Evolutionary conservation across 2,113 vertebrate genomes (phyloP).

Genomic region (Uropsilus gracilis): DNA sequence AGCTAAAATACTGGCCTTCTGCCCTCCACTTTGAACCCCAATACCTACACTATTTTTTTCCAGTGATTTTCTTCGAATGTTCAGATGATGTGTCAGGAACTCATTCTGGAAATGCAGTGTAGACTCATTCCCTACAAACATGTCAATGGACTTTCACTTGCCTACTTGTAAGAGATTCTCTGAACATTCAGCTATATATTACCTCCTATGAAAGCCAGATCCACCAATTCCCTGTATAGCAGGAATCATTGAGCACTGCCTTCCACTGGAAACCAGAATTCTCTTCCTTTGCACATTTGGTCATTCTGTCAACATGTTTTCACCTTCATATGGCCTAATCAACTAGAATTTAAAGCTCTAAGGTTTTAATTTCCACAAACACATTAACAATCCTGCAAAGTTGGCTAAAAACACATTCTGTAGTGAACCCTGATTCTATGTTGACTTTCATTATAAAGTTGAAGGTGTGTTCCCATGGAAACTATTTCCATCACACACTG

Average conservation of each 20-base stretch:
- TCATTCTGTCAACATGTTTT: conserved; percentile 20
- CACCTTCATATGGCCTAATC: conserved; percentile 31
- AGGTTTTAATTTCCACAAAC: conserved; percentile 66
- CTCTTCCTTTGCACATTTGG: conserved; percentile 46
- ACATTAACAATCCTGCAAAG: conserved; percentile 42
- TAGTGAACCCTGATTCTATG: conserved; percentile 56
- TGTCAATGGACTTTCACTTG: background rate
- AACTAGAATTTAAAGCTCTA: conserved; percentile 56
- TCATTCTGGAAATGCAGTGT: conserved; percentile 30
- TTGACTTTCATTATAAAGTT: conserved; percentile 67
- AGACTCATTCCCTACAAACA: conserved; percentile 36
- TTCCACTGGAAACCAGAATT: conserved; percentile 22
- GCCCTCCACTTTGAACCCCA: background rate
- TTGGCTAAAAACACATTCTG: conserved; percentile 44
- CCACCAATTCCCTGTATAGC: background rate
- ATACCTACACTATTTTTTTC: background rate
- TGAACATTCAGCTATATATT: background rate
- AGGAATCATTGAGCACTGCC: conserved; percentile 38
- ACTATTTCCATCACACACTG: conserved; percentile 35
- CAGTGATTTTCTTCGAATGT: background rate
- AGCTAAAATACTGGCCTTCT: background rate
- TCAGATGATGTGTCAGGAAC: background rate
- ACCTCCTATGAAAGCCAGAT: conserved; percentile 34
- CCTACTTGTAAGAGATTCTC: background rate
- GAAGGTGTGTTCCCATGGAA: conserved; percentile 61